Conservation (phyloP, 2,888 invertebrate genomes). For the Galerucella pusilla region DNA sequence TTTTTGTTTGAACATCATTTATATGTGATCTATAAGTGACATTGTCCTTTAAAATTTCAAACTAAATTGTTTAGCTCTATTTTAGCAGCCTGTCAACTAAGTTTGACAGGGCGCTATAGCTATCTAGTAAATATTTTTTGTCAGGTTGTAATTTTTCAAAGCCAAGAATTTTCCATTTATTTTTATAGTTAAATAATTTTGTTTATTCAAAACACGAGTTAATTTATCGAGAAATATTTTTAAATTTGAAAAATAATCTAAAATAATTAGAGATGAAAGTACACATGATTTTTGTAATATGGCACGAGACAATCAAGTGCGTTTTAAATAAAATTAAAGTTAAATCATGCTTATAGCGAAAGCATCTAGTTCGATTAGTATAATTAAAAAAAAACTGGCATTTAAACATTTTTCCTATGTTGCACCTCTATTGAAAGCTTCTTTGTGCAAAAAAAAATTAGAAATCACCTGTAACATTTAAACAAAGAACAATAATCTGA, state of each 20-base stretch:
- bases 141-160: neutral
- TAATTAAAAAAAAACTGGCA: constrained; percentile 43
- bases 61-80: too few species aligned
- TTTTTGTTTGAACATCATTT: too few species aligned
- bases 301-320: constrained; percentile 65
- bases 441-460: constrained; percentile 44
- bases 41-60: too few species aligned
- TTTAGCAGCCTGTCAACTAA: too few species aligned
- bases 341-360: constrained; percentile 57
- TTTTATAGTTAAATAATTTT: neutral
- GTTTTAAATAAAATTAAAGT: constrained; percentile 39
- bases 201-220: neutral
- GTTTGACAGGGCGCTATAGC: neutral
- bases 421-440: constrained; percentile 46
- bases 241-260: constrained; percentile 4
- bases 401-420: constrained; percentile 45
- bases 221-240: neutral
- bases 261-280: neutral
- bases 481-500: constrained; percentile 7
- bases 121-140: neutral
- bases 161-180: neutral
- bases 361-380: constrained; percentile 49
- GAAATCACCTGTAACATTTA: constrained; percentile 31
- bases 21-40: too few species aligned
- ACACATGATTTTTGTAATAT: constrained; percentile 45